phyloP scores from a whole-genome alignment of 2,797 vertebrate genomes.

The Melanotaenia nigrans region DNA sequence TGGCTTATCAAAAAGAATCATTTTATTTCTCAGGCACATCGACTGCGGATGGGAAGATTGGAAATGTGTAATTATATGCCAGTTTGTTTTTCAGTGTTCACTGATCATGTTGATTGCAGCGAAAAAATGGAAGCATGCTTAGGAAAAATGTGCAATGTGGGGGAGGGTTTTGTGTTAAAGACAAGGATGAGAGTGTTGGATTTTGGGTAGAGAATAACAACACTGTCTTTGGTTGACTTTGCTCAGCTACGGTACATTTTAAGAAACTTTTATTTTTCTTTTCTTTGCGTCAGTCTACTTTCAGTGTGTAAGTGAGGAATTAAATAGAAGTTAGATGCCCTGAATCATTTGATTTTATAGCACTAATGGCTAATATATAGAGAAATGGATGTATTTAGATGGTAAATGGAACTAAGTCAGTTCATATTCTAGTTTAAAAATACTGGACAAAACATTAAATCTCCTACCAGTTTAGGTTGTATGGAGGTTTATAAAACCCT shows the following conservation, averaged over 20 bases:
- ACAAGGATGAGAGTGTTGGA: constrained; percentile 6
- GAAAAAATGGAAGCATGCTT: constrained; percentile 15
- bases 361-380: neutral
- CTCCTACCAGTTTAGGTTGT: neutral
- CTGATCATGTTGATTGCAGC: constrained; percentile 69
- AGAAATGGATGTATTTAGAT: neutral
- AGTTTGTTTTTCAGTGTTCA: constrained; percentile 60
- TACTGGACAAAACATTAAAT: neutral
- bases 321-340: constrained; percentile 19
- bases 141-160: neutral
- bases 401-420: neutral
- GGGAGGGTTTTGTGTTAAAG: neutral
- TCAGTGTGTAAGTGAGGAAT: constrained; percentile 27
- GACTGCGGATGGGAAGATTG: constrained; percentile 60
- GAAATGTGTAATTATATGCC: constrained; percentile 76
- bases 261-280: constrained; percentile 52
- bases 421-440: neutral
- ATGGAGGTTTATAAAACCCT: neutral
- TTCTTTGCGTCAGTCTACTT: constrained; percentile 28
- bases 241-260: constrained; percentile 30
- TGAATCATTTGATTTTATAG: constrained; percentile 28
- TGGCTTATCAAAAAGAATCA: constrained; percentile 68
- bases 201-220: constrained; percentile 24
- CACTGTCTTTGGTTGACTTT: constrained; percentile 70
- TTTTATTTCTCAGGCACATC: constrained; percentile 65